Evolutionary conservation across 2,113 vertebrate genomes (phyloP).

Genomic region (Mesoclemmys tuberculata): DNA sequence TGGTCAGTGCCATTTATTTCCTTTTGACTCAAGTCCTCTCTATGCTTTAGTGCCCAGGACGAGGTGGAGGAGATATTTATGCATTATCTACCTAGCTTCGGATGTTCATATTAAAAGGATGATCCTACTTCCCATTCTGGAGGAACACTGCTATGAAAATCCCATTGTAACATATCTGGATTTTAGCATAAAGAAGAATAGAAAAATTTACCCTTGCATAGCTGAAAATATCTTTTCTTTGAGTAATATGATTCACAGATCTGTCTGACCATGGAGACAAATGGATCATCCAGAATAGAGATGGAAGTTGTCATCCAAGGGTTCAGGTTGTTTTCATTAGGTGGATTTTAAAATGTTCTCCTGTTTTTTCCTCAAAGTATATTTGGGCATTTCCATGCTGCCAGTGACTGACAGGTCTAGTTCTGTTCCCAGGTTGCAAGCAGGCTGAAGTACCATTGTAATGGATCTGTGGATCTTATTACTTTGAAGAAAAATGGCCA

Average conservation of each 20-base stretch:
- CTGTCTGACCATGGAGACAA: not conserved
- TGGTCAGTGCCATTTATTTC: not conserved
- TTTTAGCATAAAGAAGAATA: not conserved
- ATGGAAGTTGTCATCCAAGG: not conserved
- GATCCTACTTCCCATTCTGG: not conserved
- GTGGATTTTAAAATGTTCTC: not conserved
- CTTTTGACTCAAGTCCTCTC: not conserved
- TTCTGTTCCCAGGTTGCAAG: not conserved
- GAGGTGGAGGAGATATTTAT: not conserved
- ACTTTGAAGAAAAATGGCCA: not conserved
- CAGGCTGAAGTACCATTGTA: accelerated
- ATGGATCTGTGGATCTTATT: not conserved
- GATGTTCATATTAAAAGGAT: not conserved
- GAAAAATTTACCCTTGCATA: not conserved
- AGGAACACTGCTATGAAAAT: not conserved
- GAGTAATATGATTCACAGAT: not conserved
- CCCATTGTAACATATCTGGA: not conserved
- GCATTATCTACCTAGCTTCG: not conserved
- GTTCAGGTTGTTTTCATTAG: not conserved
- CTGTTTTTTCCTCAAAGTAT: not conserved
- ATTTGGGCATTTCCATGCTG: not conserved
- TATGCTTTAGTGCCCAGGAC: not conserved
- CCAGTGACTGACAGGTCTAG: not conserved
- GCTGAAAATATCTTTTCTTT: not conserved
- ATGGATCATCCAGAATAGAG: not conserved